phyloP scores from a whole-genome alignment of 2,888 invertebrate genomes.

The Melikaiella ostensackeni region DNA sequence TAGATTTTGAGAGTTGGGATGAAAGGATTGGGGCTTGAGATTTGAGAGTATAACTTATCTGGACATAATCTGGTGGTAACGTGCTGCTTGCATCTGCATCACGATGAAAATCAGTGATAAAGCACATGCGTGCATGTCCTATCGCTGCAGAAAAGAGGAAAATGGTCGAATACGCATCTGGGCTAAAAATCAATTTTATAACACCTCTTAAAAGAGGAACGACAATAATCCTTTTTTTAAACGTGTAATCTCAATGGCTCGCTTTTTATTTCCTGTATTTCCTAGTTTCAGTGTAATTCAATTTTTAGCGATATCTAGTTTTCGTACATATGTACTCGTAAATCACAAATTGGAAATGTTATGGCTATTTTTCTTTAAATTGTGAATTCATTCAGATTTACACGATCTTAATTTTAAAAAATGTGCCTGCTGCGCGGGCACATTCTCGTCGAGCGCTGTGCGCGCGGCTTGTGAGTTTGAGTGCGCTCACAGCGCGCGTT shows the following conservation, averaged over 20 bases:
- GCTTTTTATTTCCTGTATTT: neutral
- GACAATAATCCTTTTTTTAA: neutral
- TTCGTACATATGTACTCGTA: too few relatives aligned
- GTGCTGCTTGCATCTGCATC: neutral
- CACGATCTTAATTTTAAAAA: too few relatives aligned
- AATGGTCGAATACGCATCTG: slow-evolving; percentile 50
- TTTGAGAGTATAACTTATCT: neutral
- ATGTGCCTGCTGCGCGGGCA: too few relatives aligned
- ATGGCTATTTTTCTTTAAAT: too few relatives aligned
- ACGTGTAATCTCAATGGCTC: too few relatives aligned
- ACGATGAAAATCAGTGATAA: slow-evolving; percentile 36
- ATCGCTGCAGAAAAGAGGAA: slow-evolving; percentile 6
- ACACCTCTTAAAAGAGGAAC: too few relatives aligned
- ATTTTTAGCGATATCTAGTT: neutral
- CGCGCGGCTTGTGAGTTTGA: too few relatives aligned
- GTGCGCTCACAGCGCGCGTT: too few relatives aligned
- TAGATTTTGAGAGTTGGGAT: neutral
- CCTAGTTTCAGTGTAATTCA: neutral
- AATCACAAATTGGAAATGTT: too few relatives aligned
- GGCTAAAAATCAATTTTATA: slow-evolving; percentile 46
- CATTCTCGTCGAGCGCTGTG: too few relatives aligned
- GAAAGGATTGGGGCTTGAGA: neutral
- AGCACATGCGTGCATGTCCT: slow-evolving; percentile 6
- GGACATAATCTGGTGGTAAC: neutral
- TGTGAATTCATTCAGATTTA: too few relatives aligned